These are phyloP conservation scores for Borostomias antarcticus DNA, from an alignment of 2,797 vertebrate genomes.

Conservation along the genomic window DNA sequence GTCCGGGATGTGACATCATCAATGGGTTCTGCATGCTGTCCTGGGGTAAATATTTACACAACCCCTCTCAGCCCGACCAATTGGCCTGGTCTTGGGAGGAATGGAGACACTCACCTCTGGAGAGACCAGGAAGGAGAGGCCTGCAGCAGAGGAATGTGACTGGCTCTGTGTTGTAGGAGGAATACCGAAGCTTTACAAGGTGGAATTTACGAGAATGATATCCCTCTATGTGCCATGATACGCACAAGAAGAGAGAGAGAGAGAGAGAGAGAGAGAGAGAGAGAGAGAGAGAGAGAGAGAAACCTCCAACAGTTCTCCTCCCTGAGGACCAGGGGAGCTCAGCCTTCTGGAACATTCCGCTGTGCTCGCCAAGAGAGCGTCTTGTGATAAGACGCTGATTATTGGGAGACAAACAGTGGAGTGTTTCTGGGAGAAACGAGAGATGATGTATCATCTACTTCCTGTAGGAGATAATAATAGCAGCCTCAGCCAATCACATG, in stretches of 20 bases:
- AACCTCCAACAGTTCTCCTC: constrained; percentile 37
- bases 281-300: constrained; percentile 19
- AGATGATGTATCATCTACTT: constrained; percentile 19
- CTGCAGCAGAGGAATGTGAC: constrained; percentile 45
- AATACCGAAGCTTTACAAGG: constrained; percentile 59
- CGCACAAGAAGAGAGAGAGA: constrained; percentile 31
- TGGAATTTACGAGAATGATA: constrained; percentile 61
- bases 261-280: constrained; percentile 20
- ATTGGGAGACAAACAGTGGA: constrained; percentile 45
- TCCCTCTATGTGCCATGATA: constrained; percentile 60
- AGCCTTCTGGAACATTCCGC: constrained; percentile 69
- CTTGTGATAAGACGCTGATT: constrained; percentile 61
- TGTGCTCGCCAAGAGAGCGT: constrained; percentile 57
- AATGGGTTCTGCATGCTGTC: no score
- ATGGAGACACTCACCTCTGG: constrained; percentile 37
- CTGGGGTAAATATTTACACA: no score
- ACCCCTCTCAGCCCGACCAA: constrained; percentile 65
- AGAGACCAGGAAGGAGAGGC: constrained; percentile 60
- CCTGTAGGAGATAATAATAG: background rate
- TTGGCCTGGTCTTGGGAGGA: background rate
- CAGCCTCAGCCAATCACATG: background rate
- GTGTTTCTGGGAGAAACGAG: background rate
- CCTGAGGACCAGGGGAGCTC: constrained; percentile 17
- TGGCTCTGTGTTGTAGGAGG: constrained; percentile 37
- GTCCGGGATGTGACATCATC: no score